Conservation (phyloP, 2,888 invertebrate genomes). For the Dryadula phaetusa region DNA sequence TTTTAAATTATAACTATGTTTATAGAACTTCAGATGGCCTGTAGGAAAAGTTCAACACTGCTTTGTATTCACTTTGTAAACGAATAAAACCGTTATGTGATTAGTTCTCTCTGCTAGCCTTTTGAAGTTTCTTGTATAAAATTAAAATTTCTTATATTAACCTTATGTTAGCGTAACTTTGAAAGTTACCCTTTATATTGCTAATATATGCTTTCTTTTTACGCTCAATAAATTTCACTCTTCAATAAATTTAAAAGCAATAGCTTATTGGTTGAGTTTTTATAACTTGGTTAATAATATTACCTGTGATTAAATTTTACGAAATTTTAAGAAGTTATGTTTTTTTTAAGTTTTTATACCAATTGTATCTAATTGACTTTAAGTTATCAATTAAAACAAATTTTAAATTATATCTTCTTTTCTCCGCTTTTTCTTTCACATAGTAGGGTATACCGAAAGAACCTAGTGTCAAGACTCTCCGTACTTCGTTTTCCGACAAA, state of each 20-base stretch:
- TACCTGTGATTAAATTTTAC: not conserved
- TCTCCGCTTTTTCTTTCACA: too few species aligned
- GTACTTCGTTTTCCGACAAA: too few species aligned
- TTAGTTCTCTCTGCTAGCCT: conserved; percentile 24
- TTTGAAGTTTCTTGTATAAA: conserved; percentile 14
- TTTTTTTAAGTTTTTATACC: too few species aligned
- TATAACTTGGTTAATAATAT: not conserved
- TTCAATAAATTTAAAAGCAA: not conserved
- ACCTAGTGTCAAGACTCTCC: too few species aligned
- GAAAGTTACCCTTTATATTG: conserved; percentile 12
- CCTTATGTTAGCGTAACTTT: not conserved
- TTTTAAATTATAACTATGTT: conserved; percentile 6
- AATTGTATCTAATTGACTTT: too few species aligned
- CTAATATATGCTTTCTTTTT: conserved; percentile 11
- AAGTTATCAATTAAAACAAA: too few species aligned
- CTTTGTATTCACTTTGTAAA: conserved; percentile 24
- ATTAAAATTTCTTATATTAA: conserved; percentile 5
- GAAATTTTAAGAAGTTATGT: too few species aligned
- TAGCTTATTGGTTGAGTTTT: conserved; percentile 2
- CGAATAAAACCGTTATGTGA: conserved; percentile 22
- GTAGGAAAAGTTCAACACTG: not conserved
- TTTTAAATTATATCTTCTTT: too few species aligned
- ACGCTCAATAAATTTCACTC: conserved; percentile 4
- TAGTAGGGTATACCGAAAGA: too few species aligned
- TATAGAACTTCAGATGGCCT: conserved; percentile 13